These are phyloP conservation scores for Deroptyus accipitrinus DNA, from an alignment of 2,113 vertebrate species.

Conservation along the genomic window DNA sequence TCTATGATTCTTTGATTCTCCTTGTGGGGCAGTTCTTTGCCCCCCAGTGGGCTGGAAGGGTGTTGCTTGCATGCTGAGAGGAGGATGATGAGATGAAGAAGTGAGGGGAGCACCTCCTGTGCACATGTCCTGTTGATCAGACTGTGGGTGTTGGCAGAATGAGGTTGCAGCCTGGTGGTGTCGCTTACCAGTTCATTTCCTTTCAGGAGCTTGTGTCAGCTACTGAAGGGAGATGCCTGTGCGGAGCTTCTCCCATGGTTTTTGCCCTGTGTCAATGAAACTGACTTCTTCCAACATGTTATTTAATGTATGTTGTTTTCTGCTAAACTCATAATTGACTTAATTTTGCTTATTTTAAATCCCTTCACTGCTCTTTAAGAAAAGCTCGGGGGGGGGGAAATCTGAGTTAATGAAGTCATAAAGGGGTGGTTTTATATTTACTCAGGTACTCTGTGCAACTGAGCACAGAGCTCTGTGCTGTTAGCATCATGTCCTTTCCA, in stretches of 20 bases:
- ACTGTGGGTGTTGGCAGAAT: slow-evolving; percentile 45
- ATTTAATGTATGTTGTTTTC: neutral
- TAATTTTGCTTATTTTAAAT: neutral
- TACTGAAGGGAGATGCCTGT: neutral
- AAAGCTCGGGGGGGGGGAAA: neutral
- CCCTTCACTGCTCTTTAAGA: neutral
- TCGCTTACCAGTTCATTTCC: neutral
- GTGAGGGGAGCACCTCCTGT: neutral
- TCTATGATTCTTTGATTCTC: neutral
- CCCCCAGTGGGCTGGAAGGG: neutral
- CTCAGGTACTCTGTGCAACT: neutral
- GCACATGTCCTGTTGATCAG: neutral
- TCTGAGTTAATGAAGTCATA: neutral
- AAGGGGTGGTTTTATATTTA: fast-evolving
- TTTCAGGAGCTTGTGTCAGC: neutral
- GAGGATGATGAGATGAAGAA: neutral
- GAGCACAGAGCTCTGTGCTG: neutral
- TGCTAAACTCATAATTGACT: neutral
- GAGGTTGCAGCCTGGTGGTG: slow-evolving; percentile 24
- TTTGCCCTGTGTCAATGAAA: neutral
- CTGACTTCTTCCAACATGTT: neutral
- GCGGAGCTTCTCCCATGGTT: neutral
- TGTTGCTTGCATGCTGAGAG: neutral
- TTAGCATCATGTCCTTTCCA: neutral
- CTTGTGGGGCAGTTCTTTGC: neutral